Conservation (phyloP, 2,113 vertebrate genomes). For the Butorides virescens region DNA sequence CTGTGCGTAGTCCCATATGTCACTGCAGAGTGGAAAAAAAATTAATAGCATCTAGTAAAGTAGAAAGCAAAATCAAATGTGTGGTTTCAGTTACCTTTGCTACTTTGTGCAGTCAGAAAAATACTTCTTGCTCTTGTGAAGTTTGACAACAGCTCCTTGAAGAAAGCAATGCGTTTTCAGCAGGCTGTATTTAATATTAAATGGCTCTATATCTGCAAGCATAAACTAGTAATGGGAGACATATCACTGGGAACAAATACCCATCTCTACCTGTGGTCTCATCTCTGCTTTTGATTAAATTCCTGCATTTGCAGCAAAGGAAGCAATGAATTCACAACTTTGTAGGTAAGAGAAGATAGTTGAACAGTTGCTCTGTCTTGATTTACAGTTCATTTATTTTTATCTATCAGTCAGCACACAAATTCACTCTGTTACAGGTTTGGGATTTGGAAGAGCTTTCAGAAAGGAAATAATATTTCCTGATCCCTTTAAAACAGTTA, state of each 20-base stretch:
- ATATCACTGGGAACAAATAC: neutral
- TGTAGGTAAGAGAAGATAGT: neutral
- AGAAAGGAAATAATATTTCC: neutral
- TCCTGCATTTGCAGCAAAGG: neutral
- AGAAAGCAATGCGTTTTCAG: neutral
- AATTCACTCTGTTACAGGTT: neutral
- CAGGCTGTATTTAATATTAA: neutral
- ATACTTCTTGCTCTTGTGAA: neutral
- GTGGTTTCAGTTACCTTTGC: neutral
- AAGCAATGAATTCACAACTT: neutral
- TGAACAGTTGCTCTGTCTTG: neutral
- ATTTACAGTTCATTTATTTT: conserved; percentile 5
- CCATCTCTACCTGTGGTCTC: neutral
- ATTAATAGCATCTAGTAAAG: neutral
- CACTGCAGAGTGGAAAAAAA: neutral
- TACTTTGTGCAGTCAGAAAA: neutral
- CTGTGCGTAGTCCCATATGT: neutral
- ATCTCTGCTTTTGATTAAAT: neutral
- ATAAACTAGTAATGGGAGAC: neutral
- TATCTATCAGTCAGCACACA: neutral
- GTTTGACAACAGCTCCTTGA: neutral
- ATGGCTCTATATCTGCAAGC: neutral
- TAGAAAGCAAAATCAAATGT: neutral
- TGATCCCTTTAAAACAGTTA: neutral
- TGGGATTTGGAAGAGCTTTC: neutral